Evolutionary conservation across 2,113 vertebrate species (phyloP), one percentile per base, ranked within the genome.

Genomic region (Laticauda colubrina): DNA sequence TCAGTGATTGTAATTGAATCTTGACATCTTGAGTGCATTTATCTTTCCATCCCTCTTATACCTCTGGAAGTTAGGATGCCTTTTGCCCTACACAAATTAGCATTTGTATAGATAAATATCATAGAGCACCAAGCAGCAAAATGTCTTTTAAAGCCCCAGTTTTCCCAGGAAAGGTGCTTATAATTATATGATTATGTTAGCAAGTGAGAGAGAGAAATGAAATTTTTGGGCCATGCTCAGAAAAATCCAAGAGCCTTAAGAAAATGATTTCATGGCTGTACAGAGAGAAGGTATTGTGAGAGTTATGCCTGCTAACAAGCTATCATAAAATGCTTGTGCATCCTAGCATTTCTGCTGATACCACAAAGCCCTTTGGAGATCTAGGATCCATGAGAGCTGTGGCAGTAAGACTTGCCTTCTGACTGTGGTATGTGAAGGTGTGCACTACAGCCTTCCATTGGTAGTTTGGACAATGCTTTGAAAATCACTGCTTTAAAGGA

Each of bases 21-120:
- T 75, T 39, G 69, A 75, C 34, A 75, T 75, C 69, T 8, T 81
- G 69, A 39, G n/a, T 81, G 34, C 69, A 39, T 81, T 81, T 81
- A 20, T 39, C 34, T 18, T 81, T 20, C 6, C n/a, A 6, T 75
- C 5, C 34, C 34, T 81, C 61, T 75, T 34, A 39, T 75, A 39
- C 5, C 9, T 64, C 9, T 29, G 0, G 26, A 29, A 64, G 1
- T 64, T 64, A 64, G 59, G 59, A 64, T 11, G 24, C 9, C 91
- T 93, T 93, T 95, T 92, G 64, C 21, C 10, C 61, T 15, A 94
- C 96, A 94, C 87, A 94, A 95, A 96, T 94, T 95, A 95, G 93
- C n/a, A 94, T 93, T 95, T 96, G 34, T 94, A 93, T 95, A 39
- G 91, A 95, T 94, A 95, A 96, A 95, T 34, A 24, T 55, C 95